Base-by-base conservation (phyloP, 2,888 invertebrate genomes). In the Xanthorhoe spadicearia region DNA sequence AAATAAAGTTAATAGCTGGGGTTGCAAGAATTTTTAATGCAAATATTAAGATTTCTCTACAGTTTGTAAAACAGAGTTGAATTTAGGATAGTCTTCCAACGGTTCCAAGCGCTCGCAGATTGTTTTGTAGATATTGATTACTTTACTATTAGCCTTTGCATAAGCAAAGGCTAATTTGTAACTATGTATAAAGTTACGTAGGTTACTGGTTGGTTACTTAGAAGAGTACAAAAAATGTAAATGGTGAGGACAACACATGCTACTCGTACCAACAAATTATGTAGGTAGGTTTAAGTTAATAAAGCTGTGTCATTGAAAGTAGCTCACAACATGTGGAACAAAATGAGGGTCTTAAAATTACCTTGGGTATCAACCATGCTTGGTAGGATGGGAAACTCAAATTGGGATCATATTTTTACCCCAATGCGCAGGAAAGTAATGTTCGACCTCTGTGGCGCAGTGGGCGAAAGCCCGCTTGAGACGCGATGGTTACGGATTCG, bases 31-130 rank as follows among this genome's bases (percentile, higher is more conserved):
- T 63, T 69, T 72, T 70, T 60, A 62, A 68, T 66, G 69, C 58
- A 68, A 69, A 71, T 68, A 71, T 68, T 69, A 69, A 48, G 57
- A 58, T 53, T 55, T 56, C n/a, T 55, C 54, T 62, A 23, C 6
- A 63, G 46, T 59, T 59, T 64, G 49, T 18, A 28, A 7, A 35
- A 17, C 57, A 64, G 58, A 8, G 48, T 4, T 19, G 43, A n/a
- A 51, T 35, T 46, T 6, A 23, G 59, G 17, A 43, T 13, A 43
- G 13, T 4, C 9, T 43, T 43, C 13, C 32, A 32, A 32, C 7
- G 5, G 6, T 32, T 32, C 32, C 38, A n/a, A n/a, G n/a, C n/a
- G n/a, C n/a, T n/a, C n/a, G n/a, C n/a, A n/a, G n/a, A n/a, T n/a
- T n/a, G n/a, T n/a, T n/a, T n/a, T n/a, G n/a, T n/a, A n/a, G n/a